phyloP scores from a whole-genome alignment of 2,888 invertebrate genomes.

The Coelinius sp. region DNA sequence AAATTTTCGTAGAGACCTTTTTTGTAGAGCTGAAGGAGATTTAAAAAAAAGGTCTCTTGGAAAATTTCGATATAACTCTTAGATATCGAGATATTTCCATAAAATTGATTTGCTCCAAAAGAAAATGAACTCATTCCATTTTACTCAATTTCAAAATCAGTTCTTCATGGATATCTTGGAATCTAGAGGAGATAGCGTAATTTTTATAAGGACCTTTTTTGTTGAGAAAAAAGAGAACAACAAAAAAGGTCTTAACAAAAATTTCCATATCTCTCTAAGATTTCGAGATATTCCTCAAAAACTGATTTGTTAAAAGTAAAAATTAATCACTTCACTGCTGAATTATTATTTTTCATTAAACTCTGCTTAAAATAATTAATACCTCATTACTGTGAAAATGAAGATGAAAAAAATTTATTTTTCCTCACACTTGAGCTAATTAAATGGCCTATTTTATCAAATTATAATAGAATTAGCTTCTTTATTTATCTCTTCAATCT shows the following conservation, averaged over 20 bases:
- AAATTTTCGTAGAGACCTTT: too few relatives aligned
- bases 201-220: not conserved
- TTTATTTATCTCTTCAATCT: not conserved
- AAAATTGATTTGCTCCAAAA: not conserved
- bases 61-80: too few relatives aligned
- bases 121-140: not conserved
- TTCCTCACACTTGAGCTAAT: constrained; percentile 20
- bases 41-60: too few relatives aligned
- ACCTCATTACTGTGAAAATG: constrained; percentile 17
- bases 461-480: constrained; percentile 11
- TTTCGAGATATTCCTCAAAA: not conserved
- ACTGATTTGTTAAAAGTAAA: not conserved
- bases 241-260: too few relatives aligned
- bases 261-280: too few relatives aligned
- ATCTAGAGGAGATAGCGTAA: not conserved
- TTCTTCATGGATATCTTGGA: not conserved
- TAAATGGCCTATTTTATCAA: constrained; percentile 28
- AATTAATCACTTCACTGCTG: not conserved
- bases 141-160: not conserved
- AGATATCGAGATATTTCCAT: too few relatives aligned
- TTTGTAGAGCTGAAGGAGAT: too few relatives aligned
- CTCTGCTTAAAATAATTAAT: constrained; percentile 17
- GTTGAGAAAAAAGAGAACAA: not conserved
- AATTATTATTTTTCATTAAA: not conserved
- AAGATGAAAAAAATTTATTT: not conserved